These are phyloP conservation scores for Pantherophis guttatus DNA, from an alignment of 2,113 vertebrate genomes.

Conservation along the genomic window DNA sequence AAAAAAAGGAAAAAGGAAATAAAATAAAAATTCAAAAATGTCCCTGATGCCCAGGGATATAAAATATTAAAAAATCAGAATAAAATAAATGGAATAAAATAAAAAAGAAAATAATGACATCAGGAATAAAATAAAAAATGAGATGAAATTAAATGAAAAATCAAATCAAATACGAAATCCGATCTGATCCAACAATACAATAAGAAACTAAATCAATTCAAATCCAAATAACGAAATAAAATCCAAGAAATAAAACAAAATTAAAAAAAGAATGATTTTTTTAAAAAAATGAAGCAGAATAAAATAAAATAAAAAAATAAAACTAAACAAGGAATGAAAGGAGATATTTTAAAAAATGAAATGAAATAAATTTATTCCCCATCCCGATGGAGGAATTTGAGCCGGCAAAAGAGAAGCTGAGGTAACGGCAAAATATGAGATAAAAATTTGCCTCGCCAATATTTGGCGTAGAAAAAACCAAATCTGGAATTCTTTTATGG, in stretches of 20 bases:
- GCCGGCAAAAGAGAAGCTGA: background rate
- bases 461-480: background rate
- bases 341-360: no score
- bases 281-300: no score
- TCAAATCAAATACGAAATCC: background rate
- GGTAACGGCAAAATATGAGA: accelerated
- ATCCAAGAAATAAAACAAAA: no score
- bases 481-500: background rate
- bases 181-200: background rate
- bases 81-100: no score
- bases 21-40: background rate
- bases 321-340: no score
- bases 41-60: background rate
- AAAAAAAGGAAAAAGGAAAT: no score
- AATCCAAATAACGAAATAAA: background rate
- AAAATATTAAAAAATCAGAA: background rate
- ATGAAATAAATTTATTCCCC: background rate
- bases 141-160: no score
- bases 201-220: background rate
- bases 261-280: background rate
- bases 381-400: background rate
- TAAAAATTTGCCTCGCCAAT: background rate
- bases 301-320: no score
- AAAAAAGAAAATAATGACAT: no score
- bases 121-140: no score